A percentile compares a stretch with the other conserved stretches of the same genome.
Conservation (phyloP, 2,888 invertebrate species). For the Mechanitis mazaeus region DNA sequence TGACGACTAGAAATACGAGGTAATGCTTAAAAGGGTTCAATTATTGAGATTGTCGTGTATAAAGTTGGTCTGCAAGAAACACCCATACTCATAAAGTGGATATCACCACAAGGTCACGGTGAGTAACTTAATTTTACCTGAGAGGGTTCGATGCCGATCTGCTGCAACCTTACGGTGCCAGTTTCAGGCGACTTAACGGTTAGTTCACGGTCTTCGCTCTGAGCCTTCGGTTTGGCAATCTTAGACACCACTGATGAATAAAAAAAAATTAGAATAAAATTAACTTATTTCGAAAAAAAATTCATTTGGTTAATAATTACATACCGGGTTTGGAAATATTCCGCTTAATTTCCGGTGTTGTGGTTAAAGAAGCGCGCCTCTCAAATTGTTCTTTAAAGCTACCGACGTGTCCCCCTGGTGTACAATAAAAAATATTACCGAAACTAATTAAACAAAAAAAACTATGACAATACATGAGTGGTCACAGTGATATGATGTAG, state of each 20-base stretch:
- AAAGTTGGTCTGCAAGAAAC: no score
- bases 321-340: constrained; percentile 62
- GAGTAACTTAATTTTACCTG: constrained; percentile 41
- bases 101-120: no score
- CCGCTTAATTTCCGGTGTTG: constrained; percentile 64
- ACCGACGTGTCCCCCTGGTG: constrained; percentile 84
- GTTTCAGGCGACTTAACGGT: constrained; percentile 51
- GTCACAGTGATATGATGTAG: no score
- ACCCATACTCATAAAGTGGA: no score
- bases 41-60: no score
- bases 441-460: no score
- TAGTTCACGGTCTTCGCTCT: constrained; percentile 70
- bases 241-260: constrained; percentile 55
- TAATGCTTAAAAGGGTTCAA: no score
- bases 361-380: constrained; percentile 81
- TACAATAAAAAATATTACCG: background rate
- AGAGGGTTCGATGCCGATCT: constrained; percentile 71
- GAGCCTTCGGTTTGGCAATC: constrained; percentile 70
- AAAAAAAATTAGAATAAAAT: background rate
- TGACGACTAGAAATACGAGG: constrained; percentile 8
- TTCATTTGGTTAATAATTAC: background rate
- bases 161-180: constrained; percentile 66
- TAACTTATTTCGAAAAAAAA: background rate
- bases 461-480: no score
- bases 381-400: constrained; percentile 92